Percentiles rank a stretch among this genome's conserved stretches.
These are phyloP conservation scores for Tanypteryx hageni DNA, from an alignment of 2,888 invertebrate species.

Conservation along the genomic window DNA sequence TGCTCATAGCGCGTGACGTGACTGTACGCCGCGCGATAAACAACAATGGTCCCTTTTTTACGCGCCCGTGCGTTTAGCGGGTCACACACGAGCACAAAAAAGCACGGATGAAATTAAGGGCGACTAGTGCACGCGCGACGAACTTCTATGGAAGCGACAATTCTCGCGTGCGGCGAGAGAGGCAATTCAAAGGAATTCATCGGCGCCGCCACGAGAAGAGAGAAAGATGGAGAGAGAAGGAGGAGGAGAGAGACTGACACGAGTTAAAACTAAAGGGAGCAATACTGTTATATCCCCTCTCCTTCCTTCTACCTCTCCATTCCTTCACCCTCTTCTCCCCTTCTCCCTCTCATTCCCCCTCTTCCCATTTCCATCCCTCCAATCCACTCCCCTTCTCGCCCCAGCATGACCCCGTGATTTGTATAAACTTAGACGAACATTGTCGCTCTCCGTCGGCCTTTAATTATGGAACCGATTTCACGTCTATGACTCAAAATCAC, in stretches of 20 bases:
- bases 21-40: constrained; percentile 13
- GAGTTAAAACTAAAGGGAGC: not conserved
- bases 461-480: not conserved
- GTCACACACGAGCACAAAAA: constrained; percentile 35
- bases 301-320: not conserved
- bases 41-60: constrained; percentile 40
- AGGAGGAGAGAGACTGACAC: not conserved
- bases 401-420: no score
- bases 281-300: not conserved
- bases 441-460: not conserved
- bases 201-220: not conserved
- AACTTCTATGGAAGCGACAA: constrained; percentile 47
- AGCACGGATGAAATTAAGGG: constrained; percentile 4
- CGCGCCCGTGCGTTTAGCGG: constrained; percentile 19
- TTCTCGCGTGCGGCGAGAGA: constrained; percentile 27
- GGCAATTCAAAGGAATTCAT: constrained; percentile 48
- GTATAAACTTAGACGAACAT: no score
- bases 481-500: not conserved
- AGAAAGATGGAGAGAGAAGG: no score
- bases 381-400: no score
- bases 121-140: constrained; percentile 26
- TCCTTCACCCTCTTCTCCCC: no score
- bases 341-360: no score
- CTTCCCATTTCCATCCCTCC: no score
- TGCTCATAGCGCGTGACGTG: not conserved